Conservation (phyloP, 2,888 invertebrate genomes). For the Tenthredo mesomela region DNA sequence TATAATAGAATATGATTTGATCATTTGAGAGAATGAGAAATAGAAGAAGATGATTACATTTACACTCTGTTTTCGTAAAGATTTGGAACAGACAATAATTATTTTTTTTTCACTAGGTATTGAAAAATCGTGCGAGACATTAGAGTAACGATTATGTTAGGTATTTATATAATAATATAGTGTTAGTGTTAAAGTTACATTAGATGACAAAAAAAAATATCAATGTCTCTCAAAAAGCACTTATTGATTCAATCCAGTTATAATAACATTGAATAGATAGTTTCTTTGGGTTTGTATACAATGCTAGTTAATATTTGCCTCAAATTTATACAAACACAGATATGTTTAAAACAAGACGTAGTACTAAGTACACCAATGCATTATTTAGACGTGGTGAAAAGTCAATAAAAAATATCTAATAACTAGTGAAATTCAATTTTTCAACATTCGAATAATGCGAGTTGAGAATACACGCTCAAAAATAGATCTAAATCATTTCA, state of each 20-base stretch:
- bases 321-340: not conserved
- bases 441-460: not conserved
- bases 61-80: not conserved
- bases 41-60: not conserved
- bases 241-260: not conserved
- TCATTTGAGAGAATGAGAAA: not conserved
- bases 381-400: not conserved
- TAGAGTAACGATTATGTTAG: not conserved
- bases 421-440: not conserved
- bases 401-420: constrained; percentile 21
- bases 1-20: constrained; percentile 5
- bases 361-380: not conserved
- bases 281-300: not conserved
- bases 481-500: constrained; percentile 8
- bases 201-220: constrained; percentile 30
- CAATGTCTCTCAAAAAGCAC: not conserved
- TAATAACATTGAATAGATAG: not conserved
- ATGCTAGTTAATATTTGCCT: not conserved
- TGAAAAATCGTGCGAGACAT: not conserved
- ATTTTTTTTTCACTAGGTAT: not conserved
- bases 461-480: not conserved
- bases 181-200: not conserved
- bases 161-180: not conserved
- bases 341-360: not conserved
- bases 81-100: not conserved